These are phyloP conservation scores for Oconnorella tubifera DNA, from an alignment of 2,888 invertebrate genomes.

Conservation along the genomic window DNA sequence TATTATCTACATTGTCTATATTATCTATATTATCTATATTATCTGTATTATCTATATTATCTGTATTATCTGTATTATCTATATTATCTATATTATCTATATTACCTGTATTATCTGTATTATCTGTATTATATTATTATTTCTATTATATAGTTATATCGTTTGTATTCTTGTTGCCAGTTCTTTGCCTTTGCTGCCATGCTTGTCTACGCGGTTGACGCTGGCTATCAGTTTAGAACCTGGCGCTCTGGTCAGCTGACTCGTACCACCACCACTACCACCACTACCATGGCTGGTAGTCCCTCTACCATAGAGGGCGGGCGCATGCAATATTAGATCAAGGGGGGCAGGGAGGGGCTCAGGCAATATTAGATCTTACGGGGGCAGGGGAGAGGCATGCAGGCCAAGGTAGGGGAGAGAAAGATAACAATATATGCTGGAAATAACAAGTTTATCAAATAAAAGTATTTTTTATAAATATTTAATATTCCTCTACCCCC, in stretches of 20 bases:
- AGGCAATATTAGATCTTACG: no score
- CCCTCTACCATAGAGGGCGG: background rate
- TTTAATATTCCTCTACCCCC: no score
- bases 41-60: background rate
- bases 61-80: background rate
- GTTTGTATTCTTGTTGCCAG: background rate
- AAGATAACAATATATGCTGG: no score
- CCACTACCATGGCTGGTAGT: background rate
- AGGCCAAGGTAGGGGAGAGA: no score
- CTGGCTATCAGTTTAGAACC: background rate
- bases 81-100: background rate
- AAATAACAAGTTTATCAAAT: no score
- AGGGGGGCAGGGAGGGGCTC: no score
- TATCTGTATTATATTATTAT: background rate
- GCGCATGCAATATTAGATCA: background rate
- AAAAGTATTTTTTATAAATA: no score
- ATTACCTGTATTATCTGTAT: background rate
- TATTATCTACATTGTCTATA: no score
- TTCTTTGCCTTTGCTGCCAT: background rate
- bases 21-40: no score
- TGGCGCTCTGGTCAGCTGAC: background rate
- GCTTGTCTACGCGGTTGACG: background rate
- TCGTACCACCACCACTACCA: background rate
- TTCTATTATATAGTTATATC: background rate
- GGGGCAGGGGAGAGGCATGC: no score